These are phyloP conservation scores for Stichopus horrens DNA, from an alignment of 53 echinoderm and acorn worm genomes.

Conservation along the genomic window DNA sequence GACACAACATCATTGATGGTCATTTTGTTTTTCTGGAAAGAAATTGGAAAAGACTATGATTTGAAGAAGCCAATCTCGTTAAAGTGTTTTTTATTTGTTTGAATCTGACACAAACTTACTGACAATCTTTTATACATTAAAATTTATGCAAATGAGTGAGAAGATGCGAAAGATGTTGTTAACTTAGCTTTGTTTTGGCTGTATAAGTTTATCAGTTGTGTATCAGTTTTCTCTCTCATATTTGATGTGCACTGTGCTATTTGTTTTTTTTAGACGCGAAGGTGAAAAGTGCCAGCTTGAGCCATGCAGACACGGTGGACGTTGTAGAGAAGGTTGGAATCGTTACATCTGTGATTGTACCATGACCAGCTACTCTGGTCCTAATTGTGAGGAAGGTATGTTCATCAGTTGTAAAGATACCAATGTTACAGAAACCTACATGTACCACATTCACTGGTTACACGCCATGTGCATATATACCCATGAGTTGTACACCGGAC, in stretches of 20 bases:
- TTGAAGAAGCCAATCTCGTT: too few species aligned
- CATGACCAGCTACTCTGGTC: slow-evolving; percentile 88
- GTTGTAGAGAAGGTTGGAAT: slow-evolving; percentile 94
- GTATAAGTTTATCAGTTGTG: too few species aligned
- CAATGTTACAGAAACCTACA: background rate
- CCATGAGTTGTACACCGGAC: too few species aligned
- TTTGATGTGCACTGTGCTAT: too few species aligned
- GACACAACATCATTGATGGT: too few species aligned
- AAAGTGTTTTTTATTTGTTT: too few species aligned
- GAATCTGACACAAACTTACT: too few species aligned
- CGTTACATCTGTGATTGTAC: slow-evolving; percentile 93
- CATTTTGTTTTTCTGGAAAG: too few species aligned
- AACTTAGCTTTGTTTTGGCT: too few species aligned
- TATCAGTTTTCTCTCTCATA: background rate
- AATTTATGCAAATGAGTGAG: background rate
- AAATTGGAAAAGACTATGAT: too few species aligned
- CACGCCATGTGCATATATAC: too few species aligned
- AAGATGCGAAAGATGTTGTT: too few species aligned
- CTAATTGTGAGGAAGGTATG: slow-evolving; percentile 83
- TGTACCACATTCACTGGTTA: background rate
- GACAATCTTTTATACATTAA: background rate
- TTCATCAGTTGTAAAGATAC: background rate
- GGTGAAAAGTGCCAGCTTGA: slow-evolving; percentile 62
- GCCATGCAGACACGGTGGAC: slow-evolving; percentile 82
- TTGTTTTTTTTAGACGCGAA: slow-evolving; percentile 54